These are phyloP conservation scores for Melanchra persicariae DNA, from an alignment of 2,888 invertebrate genomes.

Conservation along the genomic window DNA sequence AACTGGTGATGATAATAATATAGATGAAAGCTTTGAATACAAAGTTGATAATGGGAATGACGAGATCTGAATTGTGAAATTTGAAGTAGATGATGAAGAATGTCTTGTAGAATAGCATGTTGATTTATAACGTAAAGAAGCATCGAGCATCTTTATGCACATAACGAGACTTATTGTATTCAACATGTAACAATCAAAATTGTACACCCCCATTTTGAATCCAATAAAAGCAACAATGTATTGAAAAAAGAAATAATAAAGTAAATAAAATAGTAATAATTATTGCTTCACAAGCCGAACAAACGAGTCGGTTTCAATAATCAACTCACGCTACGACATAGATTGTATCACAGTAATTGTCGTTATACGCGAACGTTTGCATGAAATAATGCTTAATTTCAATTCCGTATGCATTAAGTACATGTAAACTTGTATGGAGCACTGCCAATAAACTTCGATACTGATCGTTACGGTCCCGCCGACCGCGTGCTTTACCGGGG, in stretches of 20 bases:
- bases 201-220: background rate
- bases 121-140: background rate
- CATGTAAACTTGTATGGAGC: conserved; percentile 83
- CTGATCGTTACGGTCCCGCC: conserved; percentile 73
- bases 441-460: conserved; percentile 86
- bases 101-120: background rate
- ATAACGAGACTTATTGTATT: background rate
- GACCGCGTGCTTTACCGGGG: conserved; percentile 71
- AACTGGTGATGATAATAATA: conserved; percentile 42
- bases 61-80: background rate
- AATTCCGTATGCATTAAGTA: conserved; percentile 83
- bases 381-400: conserved; percentile 89
- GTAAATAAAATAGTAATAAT: conserved; percentile 38
- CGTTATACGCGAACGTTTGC: conserved; percentile 82
- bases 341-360: conserved; percentile 84
- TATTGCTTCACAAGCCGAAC: conserved; percentile 61
- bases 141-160: background rate
- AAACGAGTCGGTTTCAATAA: conserved; percentile 75
- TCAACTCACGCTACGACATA: conserved; percentile 73
- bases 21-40: conserved; percentile 32
- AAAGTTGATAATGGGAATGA: background rate
- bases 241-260: conserved; percentile 1
- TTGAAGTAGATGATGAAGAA: background rate
- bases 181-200: conserved; percentile 1
- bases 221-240: background rate